Evolutionary conservation across 2,888 invertebrate species (phyloP).

Genomic region (Sepiola atlantica): DNA sequence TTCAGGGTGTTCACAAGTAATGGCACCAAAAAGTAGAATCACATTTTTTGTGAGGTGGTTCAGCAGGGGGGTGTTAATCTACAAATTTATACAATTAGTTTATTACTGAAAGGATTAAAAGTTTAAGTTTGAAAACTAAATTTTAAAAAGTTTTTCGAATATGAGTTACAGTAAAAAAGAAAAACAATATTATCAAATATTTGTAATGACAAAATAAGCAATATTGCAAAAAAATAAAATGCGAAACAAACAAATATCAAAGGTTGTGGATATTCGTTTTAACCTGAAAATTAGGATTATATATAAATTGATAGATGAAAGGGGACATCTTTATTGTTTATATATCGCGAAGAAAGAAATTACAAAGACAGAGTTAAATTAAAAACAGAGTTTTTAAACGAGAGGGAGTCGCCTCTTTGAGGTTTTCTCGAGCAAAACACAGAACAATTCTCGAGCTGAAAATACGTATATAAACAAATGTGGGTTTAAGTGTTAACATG

Average conservation of each 20-base stretch:
- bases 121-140: background rate
- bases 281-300: background rate
- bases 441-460: background rate
- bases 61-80: too few relatives aligned
- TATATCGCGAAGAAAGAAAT: background rate
- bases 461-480: background rate
- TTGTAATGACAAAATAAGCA: background rate
- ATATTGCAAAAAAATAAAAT: background rate
- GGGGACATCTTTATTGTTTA: background rate
- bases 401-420: background rate
- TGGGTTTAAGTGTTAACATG: background rate
- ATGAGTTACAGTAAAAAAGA: background rate
- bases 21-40: too few relatives aligned
- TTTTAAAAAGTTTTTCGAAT: background rate
- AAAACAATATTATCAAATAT: background rate
- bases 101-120: background rate
- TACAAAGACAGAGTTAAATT: background rate
- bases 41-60: too few relatives aligned
- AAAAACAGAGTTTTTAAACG: background rate
- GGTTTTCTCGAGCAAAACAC: background rate
- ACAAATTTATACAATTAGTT: too few relatives aligned
- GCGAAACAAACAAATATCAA: background rate
- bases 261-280: background rate
- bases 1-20: too few relatives aligned
- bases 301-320: background rate